These are phyloP conservation scores for Menidia beryllina DNA, from an alignment of 2,113 vertebrate genomes.

Conservation along the genomic window DNA sequence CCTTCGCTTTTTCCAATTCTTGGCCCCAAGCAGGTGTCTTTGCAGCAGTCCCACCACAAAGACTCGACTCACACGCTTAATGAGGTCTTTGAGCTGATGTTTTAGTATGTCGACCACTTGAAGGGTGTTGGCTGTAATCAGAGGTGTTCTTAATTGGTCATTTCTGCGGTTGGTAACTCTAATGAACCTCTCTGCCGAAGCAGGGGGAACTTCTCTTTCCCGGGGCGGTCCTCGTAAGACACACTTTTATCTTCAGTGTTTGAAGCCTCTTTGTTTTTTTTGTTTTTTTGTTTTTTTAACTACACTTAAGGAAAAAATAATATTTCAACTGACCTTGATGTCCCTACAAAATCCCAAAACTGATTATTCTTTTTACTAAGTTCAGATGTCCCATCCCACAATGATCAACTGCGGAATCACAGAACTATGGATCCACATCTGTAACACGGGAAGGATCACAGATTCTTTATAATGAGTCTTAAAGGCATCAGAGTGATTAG, in stretches of 20 bases:
- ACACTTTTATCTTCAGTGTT: slow-evolving; percentile 6
- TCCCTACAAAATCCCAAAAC: no score
- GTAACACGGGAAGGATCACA: no score
- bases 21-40: background rate
- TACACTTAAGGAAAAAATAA: background rate
- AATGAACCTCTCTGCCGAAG: slow-evolving; percentile 10
- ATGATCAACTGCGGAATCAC: no score
- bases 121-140: slow-evolving; percentile 9
- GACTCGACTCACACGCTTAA: background rate
- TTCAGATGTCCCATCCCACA: no score
- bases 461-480: no score
- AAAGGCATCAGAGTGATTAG: no score
- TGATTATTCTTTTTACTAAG: no score
- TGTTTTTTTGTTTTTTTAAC: background rate
- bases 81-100: background rate
- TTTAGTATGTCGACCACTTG: slow-evolving; percentile 3
- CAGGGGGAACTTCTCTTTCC: slow-evolving; percentile 17
- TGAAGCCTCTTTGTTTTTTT: background rate
- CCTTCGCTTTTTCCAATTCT: background rate
- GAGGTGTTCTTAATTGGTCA: slow-evolving; percentile 9
- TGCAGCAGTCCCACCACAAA: background rate
- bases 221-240: background rate
- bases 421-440: no score
- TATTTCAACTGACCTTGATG: background rate
- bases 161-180: slow-evolving; percentile 32